Base-by-base conservation (phyloP, 1,140 invertebrate genomes). In the Hestina assimilis region DNA sequence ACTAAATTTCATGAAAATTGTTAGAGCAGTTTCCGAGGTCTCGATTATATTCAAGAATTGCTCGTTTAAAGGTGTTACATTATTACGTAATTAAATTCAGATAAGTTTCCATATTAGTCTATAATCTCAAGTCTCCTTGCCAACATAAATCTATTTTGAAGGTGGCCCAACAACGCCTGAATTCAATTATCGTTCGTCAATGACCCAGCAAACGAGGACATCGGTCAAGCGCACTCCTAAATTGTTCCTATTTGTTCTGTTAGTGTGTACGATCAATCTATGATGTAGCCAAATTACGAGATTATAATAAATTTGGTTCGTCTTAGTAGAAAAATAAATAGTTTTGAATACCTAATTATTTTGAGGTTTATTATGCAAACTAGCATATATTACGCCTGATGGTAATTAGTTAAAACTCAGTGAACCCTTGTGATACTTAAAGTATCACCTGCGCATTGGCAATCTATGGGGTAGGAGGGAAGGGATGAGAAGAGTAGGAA, bases 191-290 rank as follows among this genome's bases (percentile, higher is more conserved):
- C 24, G 35, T 46, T 14, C 42, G 24, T 29, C 47, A 29, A 60
- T 54, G 50, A 52, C 43, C 58, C 58, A 20, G 50, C 48, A 60
- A 60, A 53, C 51, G 50, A 52, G 58, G 43, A 53, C 58, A 60
- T 60, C 58, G 58, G 31, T 60, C 50, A 53, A 48, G 45, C 42
- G 58, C 4, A 21, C 46, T 43, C 40, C 51, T 41, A 45, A 54
- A 45, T 54, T 15, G 51, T 21, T 14, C 23, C 57, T 46, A 59
- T 59, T 47, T 45, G 31, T 51, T 58, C 41, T 45, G 21, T 54
- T 31, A 43, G 26, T 24, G 26, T 54, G 19, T 43, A 33, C 20
- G 17, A 54, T 54, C 51, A 19, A 23, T 54, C 51, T 54, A 54
- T 42, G 28, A 12, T 23, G 12, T 41, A 41, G 41, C 23, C 48